Conservation (phyloP, 2,888 invertebrate species). For the Vannuccia rotundouncinata region DNA sequence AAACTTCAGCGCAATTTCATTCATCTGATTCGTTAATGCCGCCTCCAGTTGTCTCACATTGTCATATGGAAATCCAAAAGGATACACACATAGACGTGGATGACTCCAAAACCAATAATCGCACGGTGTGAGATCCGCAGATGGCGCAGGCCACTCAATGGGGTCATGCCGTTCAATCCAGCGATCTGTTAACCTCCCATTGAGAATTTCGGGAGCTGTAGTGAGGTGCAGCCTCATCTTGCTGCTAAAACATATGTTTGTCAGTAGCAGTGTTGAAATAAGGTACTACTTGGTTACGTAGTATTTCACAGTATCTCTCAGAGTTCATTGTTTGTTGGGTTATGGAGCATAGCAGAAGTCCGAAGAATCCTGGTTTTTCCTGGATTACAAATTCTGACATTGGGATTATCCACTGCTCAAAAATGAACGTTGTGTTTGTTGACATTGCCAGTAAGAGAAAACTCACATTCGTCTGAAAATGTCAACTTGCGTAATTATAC, state of each 20-base stretch:
- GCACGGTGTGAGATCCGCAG: conserved; percentile 2
- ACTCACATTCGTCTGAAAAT: conserved; percentile 33
- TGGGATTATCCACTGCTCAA: conserved; percentile 31
- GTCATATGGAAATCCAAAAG: conserved; percentile 4
- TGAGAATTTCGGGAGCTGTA: background rate
- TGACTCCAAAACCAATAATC: conserved; percentile 22
- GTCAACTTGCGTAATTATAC: conserved; percentile 30
- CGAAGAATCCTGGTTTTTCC: conserved; percentile 32
- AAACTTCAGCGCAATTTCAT: conserved; percentile 24
- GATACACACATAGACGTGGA: background rate
- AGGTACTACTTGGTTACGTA: conserved; percentile 18
- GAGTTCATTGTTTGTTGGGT: conserved; percentile 11
- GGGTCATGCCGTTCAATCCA: background rate
- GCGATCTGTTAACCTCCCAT: background rate
- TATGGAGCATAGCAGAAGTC: conserved; percentile 27
- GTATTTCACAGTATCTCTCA: conserved; percentile 24
- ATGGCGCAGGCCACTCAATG: conserved; percentile 17
- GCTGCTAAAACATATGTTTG: conserved; percentile 19
- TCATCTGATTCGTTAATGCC: conserved; percentile 23
- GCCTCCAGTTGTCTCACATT: conserved; percentile 20
- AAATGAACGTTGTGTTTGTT: conserved; percentile 33
- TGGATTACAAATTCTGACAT: conserved; percentile 24
- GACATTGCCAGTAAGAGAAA: conserved; percentile 29
- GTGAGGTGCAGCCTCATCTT: background rate
- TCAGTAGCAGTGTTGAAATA: conserved; percentile 24